These are phyloP conservation scores for Pithecia hirsuta DNA, from an alignment of 2,797 vertebrate species.

Conservation along the genomic window DNA sequence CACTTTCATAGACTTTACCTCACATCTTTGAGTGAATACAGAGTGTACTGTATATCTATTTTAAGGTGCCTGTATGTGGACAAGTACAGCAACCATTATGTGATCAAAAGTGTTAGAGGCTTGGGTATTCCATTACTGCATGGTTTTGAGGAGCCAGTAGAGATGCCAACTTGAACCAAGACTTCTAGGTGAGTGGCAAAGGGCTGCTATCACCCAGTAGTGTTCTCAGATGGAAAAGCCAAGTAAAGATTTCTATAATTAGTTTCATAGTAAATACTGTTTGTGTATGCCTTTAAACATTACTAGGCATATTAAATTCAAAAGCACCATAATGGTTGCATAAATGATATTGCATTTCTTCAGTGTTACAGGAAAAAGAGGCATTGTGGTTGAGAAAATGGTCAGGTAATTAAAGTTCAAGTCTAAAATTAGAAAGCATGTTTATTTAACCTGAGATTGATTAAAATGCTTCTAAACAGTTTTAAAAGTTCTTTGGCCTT, in stretches of 20 bases:
- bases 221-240: background rate
- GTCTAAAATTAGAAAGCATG: background rate
- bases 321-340: background rate
- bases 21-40: slow-evolving; percentile 39
- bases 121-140: background rate
- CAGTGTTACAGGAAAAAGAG: background rate
- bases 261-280: slow-evolving; percentile 13
- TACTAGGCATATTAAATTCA: background rate
- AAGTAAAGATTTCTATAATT: background rate
- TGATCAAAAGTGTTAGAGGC: background rate
- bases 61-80: background rate
- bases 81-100: background rate
- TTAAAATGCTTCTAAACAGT: background rate
- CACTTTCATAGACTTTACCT: slow-evolving; percentile 62
- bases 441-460: background rate
- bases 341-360: background rate
- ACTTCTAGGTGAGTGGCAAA: background rate
- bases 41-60: slow-evolving; percentile 10
- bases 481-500: background rate
- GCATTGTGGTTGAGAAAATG: background rate
- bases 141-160: background rate
- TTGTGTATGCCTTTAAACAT: background rate
- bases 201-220: background rate
- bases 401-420: slow-evolving; percentile 10
- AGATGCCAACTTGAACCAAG: background rate